Conservation (phyloP, 2,888 invertebrate genomes). For the Scrobipalpa atriplicella region DNA sequence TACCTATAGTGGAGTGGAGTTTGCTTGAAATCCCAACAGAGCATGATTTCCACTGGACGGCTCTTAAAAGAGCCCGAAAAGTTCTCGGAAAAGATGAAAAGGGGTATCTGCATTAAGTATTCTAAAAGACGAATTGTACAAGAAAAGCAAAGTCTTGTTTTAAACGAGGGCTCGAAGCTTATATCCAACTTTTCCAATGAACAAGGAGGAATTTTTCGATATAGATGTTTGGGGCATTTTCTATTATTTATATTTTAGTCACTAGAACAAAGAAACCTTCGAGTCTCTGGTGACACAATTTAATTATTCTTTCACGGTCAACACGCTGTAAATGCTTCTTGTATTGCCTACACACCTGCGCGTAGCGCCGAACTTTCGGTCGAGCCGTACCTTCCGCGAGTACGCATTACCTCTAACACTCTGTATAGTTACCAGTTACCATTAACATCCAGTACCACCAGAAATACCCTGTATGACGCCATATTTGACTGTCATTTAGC, state of each 20-base stretch:
- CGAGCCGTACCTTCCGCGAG: too few relatives aligned
- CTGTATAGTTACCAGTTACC: too few relatives aligned
- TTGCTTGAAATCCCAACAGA: conserved; percentile 53
- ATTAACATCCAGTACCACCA: too few relatives aligned
- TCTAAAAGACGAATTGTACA: conserved; percentile 75
- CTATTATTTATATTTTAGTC: conserved; percentile 69
- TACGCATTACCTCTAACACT: too few relatives aligned
- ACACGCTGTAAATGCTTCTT: too few relatives aligned
- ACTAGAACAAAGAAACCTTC: conserved; percentile 40
- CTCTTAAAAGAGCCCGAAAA: conserved; percentile 69
- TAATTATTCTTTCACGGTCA: neutral
- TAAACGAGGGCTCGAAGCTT: conserved; percentile 66
- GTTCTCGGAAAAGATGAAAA: conserved; percentile 70
- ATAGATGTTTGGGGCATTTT: conserved; percentile 72
- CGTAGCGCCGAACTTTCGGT: too few relatives aligned
- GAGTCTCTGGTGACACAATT: conserved; percentile 9
- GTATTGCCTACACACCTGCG: too few relatives aligned
- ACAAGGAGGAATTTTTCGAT: conserved; percentile 74
- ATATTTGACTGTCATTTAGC: too few relatives aligned
- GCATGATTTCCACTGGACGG: conserved; percentile 66
- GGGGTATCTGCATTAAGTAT: conserved; percentile 78
- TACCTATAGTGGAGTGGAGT: conserved; percentile 33
- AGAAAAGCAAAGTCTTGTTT: conserved; percentile 80
- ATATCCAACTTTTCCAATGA: conserved; percentile 73
- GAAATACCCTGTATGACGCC: too few relatives aligned